Conservation (phyloP, 2,888 invertebrate genomes). For the Cetonia aurata region DNA sequence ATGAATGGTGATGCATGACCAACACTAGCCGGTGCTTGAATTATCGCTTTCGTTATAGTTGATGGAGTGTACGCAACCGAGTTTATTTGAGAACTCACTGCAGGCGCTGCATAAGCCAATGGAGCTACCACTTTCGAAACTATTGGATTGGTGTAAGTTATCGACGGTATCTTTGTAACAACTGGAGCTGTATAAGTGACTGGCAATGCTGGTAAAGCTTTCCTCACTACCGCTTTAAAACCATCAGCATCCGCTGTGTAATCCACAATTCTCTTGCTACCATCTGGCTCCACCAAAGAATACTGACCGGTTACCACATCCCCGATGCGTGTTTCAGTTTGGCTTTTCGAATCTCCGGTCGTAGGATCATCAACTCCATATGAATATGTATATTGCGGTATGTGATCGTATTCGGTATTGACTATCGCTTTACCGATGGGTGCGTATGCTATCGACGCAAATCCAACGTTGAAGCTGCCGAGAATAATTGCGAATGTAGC, state of each 20-base stretch:
- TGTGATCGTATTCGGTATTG: conserved; percentile 60
- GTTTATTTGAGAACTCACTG: conserved; percentile 13
- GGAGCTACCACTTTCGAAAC: conserved; percentile 19
- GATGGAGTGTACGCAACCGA: conserved; percentile 16
- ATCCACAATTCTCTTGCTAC: conserved; percentile 74
- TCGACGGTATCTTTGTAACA: conserved; percentile 29
- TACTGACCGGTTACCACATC: conserved; percentile 74
- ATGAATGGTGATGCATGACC: conserved; percentile 20
- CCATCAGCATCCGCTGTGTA: conserved; percentile 71
- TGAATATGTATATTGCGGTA: conserved; percentile 71
- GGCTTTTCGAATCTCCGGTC: conserved; percentile 71
- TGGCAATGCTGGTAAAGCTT: conserved; percentile 62
- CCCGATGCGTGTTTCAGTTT: conserved; percentile 75
- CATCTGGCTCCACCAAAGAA: conserved; percentile 72
- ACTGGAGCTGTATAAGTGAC: conserved; percentile 53
- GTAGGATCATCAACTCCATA: conserved; percentile 72
- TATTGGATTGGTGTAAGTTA: conserved; percentile 24
- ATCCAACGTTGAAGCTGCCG: background rate
- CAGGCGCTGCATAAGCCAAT: conserved; percentile 48
- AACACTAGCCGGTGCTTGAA: conserved; percentile 26
- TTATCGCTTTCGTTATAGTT: conserved; percentile 33
- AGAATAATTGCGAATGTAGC: conserved; percentile 7
- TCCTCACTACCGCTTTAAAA: conserved; percentile 71
- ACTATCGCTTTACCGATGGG: conserved; percentile 44
- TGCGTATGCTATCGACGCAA: conserved; percentile 15